Percentiles rank a stretch among this genome's conserved stretches.
These are phyloP conservation scores for Ephialtes manifestator DNA, from an alignment of 2,888 invertebrate species.

Conservation along the genomic window DNA sequence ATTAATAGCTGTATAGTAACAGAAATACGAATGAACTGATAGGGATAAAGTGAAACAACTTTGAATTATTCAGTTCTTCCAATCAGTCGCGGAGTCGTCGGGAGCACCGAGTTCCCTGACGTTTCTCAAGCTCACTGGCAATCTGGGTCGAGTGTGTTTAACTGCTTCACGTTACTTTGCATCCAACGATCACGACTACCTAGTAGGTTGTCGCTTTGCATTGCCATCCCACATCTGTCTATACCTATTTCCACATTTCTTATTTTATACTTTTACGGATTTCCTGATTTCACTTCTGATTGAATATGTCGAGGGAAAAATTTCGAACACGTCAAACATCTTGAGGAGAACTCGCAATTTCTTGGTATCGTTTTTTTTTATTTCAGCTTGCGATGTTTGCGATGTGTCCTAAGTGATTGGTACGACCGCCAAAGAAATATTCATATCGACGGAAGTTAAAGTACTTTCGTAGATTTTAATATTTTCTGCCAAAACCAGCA, in stretches of 20 bases:
- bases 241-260: conserved; percentile 11
- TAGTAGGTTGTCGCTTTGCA: not conserved
- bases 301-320: not conserved
- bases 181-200: conserved; percentile 25
- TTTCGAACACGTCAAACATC: not conserved
- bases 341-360: not conserved
- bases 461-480: not conserved
- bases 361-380: not conserved
- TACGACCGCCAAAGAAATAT: not conserved
- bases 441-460: too few relatives aligned
- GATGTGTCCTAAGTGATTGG: not conserved
- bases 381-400: not conserved
- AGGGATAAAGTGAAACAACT: conserved; percentile 27
- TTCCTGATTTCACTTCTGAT: conserved; percentile 2
- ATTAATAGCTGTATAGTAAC: conserved; percentile 4
- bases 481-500: not conserved
- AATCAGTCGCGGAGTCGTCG: conserved; percentile 47
- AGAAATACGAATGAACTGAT: conserved; percentile 42
- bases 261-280: conserved; percentile 3
- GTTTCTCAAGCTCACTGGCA: conserved; percentile 32
- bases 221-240: conserved; percentile 1
- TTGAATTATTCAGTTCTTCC: conserved; percentile 66
- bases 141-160: conserved; percentile 65
- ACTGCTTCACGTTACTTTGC: conserved; percentile 45
- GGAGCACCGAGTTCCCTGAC: conserved; percentile 25